Evolutionary conservation across 2,888 invertebrate genomes (phyloP).

Genomic region (Chrysina gloriosa): DNA sequence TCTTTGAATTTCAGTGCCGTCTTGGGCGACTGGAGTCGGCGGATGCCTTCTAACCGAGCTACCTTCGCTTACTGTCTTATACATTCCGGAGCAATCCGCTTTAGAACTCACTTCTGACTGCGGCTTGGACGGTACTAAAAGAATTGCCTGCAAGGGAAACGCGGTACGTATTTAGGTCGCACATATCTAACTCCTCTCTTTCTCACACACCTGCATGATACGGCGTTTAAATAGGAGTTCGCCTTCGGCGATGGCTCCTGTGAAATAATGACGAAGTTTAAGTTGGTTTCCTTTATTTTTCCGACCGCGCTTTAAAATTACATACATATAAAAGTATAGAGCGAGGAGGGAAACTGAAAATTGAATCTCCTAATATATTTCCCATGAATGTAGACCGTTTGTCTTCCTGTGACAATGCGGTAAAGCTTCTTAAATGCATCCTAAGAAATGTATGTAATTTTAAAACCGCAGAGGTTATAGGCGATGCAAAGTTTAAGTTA

Average conservation of each 20-base stretch:
- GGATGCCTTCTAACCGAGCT: conserved; percentile 79
- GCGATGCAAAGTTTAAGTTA: background rate
- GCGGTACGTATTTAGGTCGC: conserved; percentile 69
- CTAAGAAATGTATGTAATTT: background rate
- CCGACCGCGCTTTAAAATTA: background rate
- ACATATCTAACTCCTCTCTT: background rate
- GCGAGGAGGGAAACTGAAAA: background rate
- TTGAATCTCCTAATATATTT: conserved; percentile 2
- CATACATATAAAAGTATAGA: background rate
- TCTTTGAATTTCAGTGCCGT: conserved; percentile 71
- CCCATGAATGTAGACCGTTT: conserved; percentile 1
- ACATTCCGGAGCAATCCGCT: conserved; percentile 81
- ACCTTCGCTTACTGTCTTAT: conserved; percentile 79
- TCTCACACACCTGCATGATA: background rate
- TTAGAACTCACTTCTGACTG: conserved; percentile 82
- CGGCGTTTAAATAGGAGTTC: background rate
- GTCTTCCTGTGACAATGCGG: background rate
- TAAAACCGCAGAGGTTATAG: background rate
- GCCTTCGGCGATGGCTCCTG: background rate
- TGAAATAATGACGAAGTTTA: conserved; percentile 2
- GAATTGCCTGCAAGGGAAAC: conserved; percentile 80
- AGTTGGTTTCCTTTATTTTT: conserved; percentile 4
- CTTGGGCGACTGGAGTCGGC: conserved; percentile 76
- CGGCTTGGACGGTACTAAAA: conserved; percentile 77
- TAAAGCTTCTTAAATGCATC: background rate